Conservation (phyloP, 2,888 invertebrate genomes). For the Abrostola tripartita region DNA sequence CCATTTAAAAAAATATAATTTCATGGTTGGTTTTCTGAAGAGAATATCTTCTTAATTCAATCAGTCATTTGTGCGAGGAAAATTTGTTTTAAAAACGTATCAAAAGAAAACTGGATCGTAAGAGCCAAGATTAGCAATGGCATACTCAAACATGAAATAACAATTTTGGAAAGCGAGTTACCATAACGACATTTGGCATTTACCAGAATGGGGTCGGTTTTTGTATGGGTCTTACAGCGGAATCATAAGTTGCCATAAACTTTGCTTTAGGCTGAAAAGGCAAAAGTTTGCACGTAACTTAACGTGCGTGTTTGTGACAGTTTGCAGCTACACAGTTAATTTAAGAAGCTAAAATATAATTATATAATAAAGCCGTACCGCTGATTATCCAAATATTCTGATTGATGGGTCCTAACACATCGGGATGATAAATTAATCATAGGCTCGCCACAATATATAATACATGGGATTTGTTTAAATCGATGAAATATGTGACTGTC, state of each 20-base stretch:
- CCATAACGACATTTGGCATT: background rate
- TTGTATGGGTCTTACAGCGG: background rate
- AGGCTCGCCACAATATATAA: too few relatives aligned
- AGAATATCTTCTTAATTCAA: too few relatives aligned
- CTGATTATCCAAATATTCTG: too few relatives aligned
- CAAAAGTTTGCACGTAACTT: slow-evolving; percentile 1
- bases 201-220: background rate
- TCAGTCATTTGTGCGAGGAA: background rate
- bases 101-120: background rate
- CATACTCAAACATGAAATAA: background rate
- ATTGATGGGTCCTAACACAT: too few relatives aligned
- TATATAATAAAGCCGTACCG: too few relatives aligned
- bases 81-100: background rate
- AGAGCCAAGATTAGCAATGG: background rate
- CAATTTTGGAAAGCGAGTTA: background rate
- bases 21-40: background rate
- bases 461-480: too few relatives aligned
- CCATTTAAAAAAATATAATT: background rate
- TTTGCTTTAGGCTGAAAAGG: background rate
- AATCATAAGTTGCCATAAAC: background rate
- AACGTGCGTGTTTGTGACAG: background rate
- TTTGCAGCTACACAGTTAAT: background rate
- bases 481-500: too few relatives aligned
- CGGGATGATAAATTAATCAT: too few relatives aligned
- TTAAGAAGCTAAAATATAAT: too few relatives aligned